Base-by-base conservation (phyloP, 1,140 invertebrate genomes). In the Calephelis virginiensis region DNA sequence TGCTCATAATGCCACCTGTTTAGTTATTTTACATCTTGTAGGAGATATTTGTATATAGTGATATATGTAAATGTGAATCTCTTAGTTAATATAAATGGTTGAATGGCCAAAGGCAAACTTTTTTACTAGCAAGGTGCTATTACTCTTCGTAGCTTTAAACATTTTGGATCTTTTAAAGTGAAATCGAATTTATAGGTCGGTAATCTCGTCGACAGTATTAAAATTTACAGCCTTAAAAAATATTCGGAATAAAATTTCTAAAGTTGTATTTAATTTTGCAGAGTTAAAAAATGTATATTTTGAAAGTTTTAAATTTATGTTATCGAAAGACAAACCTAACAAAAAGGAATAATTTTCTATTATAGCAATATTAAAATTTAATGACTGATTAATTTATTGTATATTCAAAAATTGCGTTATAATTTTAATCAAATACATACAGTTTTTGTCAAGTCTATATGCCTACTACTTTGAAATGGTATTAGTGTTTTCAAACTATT, bases 71-170 rank as follows among this genome's bases (percentile, higher is more conserved):
- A 76, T 75, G 74, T 68, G 76, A 83, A 82, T 83, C 79, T 83
- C 79, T 64, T 56, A 56, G 59, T 48, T 71, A 72, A 72, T 70
- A 45, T 81, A 74, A 76, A 83, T 71, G 53, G 53, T 56, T 56
- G 80, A 84, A 70, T 85, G 78, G 87, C 87, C 87, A 88, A 88
- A 88, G 84, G 87, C 85, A 61, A 79, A 82, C 80, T 78, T 66
- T 73, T 73, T 81, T 82, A 76, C 78, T 77, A 77, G 78, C 76
- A 81, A 84, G 85, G 87, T 90, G 85, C 85, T 90, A 85, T 86
- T 71, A 75, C 69, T 72, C 68, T 80, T 78, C 75, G 72, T 80
- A 86, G 85, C 84, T 88, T 86, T 86, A 87, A 89, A 65, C 76
- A 67, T 75, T 73, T 71, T 76, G 81, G 66, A 69, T 74, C 70